Evolutionary conservation across 2,797 vertebrate genomes (phyloP).

Genomic region (Merluccius polli): DNA sequence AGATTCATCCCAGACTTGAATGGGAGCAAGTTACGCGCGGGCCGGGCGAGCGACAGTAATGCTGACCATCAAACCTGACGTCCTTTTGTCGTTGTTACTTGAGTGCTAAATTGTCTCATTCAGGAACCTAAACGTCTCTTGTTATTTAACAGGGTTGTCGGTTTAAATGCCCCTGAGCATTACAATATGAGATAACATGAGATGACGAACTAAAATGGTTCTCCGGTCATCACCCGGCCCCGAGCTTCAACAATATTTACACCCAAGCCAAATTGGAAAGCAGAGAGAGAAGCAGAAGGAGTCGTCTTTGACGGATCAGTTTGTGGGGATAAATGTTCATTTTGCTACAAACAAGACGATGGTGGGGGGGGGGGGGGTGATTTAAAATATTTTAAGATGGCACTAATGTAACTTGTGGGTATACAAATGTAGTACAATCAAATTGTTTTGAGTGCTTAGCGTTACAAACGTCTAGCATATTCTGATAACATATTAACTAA

Average conservation of each 20-base stretch:
- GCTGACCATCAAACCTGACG: slow-evolving; percentile 50
- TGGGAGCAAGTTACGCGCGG: slow-evolving; percentile 33
- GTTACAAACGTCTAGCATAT: slow-evolving; percentile 51
- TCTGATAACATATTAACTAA: slow-evolving; percentile 41
- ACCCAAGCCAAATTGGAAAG: slow-evolving; percentile 35
- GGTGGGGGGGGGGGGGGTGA: slow-evolving; percentile 15
- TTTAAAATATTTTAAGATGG: slow-evolving; percentile 38
- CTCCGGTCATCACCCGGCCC: slow-evolving; percentile 32
- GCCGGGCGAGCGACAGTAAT: slow-evolving; percentile 45
- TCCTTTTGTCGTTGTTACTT: slow-evolving; percentile 19
- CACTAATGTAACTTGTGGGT: slow-evolving; percentile 39
- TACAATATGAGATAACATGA: slow-evolving; percentile 14
- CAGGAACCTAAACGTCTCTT: no score
- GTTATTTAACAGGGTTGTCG: no score
- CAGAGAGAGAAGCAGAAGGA: slow-evolving; percentile 26
- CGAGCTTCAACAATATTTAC: slow-evolving; percentile 34
- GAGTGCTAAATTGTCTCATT: no score
- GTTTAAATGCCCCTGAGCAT: not conserved
- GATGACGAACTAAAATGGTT: not conserved
- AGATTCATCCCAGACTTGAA: slow-evolving; percentile 22
- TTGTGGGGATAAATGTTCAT: slow-evolving; percentile 46
- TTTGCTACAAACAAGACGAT: slow-evolving; percentile 34
- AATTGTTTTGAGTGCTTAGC: slow-evolving; percentile 47
- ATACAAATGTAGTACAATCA: slow-evolving; percentile 67
- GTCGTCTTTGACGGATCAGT: slow-evolving; percentile 52